Conservation (phyloP, 2,113 vertebrate genomes). For the Empidonax traillii region DNA sequence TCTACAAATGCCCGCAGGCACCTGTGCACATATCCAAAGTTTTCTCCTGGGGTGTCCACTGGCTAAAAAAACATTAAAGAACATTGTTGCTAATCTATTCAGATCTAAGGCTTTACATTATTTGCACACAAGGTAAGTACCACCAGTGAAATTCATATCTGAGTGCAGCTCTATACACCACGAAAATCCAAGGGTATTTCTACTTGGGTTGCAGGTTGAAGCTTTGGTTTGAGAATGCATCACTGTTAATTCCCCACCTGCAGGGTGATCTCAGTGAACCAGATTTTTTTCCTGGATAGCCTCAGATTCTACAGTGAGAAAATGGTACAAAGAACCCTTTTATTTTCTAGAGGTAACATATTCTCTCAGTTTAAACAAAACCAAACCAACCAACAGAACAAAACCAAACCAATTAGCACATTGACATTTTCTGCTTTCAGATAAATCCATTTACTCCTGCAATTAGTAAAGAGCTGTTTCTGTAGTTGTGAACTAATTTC, state of each 20-base stretch:
- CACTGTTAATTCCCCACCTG: not conserved
- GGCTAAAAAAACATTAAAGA: not conserved
- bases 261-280: not conserved
- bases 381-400: not conserved
- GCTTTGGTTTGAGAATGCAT: not conserved
- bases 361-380: not conserved
- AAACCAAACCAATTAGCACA: not conserved
- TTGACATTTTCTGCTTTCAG: not conserved
- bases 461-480: not conserved
- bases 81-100: not conserved
- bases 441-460: not conserved
- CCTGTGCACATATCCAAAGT: rapidly evolving
- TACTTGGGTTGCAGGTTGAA: not conserved
- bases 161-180: not conserved
- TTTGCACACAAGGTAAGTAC: not conserved
- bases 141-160: not conserved
- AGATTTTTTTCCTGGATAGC: not conserved
- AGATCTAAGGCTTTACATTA: not conserved
- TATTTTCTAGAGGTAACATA: not conserved
- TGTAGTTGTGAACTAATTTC: not conserved
- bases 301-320: not conserved
- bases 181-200: not conserved
- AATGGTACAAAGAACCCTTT: not conserved
- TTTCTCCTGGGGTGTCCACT: not conserved
- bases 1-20: not conserved